Conservation (phyloP, 2,797 vertebrate species). For the Serranus cabrilla region DNA sequence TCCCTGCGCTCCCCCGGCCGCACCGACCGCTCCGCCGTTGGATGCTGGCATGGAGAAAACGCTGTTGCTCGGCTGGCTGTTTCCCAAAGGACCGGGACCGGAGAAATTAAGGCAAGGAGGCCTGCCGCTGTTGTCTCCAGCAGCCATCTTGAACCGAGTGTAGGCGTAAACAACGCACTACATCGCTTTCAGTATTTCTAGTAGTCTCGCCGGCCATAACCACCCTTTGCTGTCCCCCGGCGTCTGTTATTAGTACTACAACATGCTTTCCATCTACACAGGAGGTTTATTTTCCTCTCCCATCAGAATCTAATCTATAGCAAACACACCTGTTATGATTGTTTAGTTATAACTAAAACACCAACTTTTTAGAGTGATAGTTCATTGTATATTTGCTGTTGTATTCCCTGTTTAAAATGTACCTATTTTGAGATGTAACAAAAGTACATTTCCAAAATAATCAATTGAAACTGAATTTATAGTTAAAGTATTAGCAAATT, state of each 20-base stretch:
- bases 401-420: not conserved
- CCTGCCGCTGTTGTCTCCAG: conserved; percentile 90
- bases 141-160: conserved; percentile 88
- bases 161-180: conserved; percentile 82
- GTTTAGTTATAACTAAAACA: not conserved
- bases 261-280: not conserved
- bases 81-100: conserved; percentile 84
- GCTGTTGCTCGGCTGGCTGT: conserved; percentile 87
- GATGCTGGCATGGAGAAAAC: conserved; percentile 83
- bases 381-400: not conserved
- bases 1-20: conserved; percentile 78
- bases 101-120: conserved; percentile 88
- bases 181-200: conserved; percentile 47
- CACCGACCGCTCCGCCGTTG: conserved; percentile 79
- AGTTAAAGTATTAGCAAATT: too few relatives aligned
- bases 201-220: conserved; percentile 8
- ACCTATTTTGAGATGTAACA: too few relatives aligned
- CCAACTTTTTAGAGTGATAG: not conserved
- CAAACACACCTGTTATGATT: not conserved
- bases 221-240: conserved; percentile 24
- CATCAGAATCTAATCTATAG: too few relatives aligned
- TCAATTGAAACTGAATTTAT: too few relatives aligned
- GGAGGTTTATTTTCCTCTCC: not conserved
- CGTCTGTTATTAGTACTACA: conserved; percentile 9
- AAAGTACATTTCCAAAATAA: too few relatives aligned